phyloP scores from a whole-genome alignment of 2,113 vertebrate genomes.

The Rhynchomys soricoides region DNA sequence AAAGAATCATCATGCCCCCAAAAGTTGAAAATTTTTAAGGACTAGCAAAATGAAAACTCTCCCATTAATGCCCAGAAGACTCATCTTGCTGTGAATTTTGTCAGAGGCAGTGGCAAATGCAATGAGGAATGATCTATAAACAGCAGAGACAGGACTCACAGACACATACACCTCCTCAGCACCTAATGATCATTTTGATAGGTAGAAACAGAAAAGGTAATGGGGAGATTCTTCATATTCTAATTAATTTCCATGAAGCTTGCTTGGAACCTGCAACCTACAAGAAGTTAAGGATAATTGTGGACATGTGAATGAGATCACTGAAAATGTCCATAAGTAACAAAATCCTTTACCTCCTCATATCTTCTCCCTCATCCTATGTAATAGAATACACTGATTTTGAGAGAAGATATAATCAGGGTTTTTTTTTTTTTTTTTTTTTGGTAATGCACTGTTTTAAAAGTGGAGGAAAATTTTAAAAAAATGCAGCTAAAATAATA shows the following conservation, averaged over 20 bases:
- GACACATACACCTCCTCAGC: constrained; percentile 41
- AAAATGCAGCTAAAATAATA: background rate
- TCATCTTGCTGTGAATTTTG: background rate
- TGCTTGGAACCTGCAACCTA: background rate
- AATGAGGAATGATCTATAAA: background rate
- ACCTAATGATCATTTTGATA: constrained; percentile 57
- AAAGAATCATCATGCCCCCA: constrained; percentile 30
- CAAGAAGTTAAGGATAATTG: background rate
- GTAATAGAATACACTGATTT: background rate
- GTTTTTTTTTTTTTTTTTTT: too few relatives aligned
- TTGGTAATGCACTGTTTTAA: background rate
- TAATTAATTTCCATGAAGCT: background rate
- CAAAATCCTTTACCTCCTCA: background rate
- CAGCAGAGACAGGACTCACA: constrained; percentile 2
- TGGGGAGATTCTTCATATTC: background rate
- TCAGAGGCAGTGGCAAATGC: constrained; percentile 18
- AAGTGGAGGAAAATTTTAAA: background rate
- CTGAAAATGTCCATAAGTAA: background rate
- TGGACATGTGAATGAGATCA: background rate
- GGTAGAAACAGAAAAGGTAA: constrained; percentile 61
- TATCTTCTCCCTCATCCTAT: background rate
- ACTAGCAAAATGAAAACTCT: constrained; percentile 39
- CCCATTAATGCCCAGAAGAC: background rate
- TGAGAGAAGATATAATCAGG: background rate
- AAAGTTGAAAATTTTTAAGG: background rate